Evolutionary conservation across 2,888 invertebrate species (phyloP).

Genomic region (Synanthedon formicaeformis): DNA sequence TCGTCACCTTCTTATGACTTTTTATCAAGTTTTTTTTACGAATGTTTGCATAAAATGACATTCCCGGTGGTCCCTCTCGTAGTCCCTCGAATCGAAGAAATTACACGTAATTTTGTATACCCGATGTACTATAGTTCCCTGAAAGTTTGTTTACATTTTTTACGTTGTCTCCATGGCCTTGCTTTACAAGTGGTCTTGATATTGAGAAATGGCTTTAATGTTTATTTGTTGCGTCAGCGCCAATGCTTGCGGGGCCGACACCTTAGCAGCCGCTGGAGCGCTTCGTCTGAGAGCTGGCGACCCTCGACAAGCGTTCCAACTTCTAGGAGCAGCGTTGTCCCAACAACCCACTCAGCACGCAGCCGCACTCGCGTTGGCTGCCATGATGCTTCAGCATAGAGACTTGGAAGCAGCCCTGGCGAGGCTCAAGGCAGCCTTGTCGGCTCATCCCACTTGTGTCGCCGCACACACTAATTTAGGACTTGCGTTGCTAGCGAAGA

Average conservation of each 20-base stretch:
- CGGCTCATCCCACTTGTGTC: constrained; percentile 53
- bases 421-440: constrained; percentile 57
- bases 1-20: no score
- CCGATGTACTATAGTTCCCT: no score
- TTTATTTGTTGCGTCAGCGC: constrained; percentile 13
- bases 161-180: no score
- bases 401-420: constrained; percentile 57
- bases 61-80: no score
- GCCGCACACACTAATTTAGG: constrained; percentile 56
- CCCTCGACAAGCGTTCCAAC: constrained; percentile 62
- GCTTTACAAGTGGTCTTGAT: no score
- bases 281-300: constrained; percentile 60
- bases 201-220: no score
- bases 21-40: no score
- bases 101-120: no score
- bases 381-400: constrained; percentile 65
- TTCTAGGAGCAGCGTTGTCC: constrained; percentile 65
- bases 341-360: constrained; percentile 57
- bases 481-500: constrained; percentile 50
- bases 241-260: constrained; percentile 58
- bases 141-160: no score
- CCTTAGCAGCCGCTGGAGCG: constrained; percentile 64
- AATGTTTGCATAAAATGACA: no score
- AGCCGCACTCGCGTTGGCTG: constrained; percentile 63
- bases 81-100: no score